Evolutionary conservation across 2,888 invertebrate species (phyloP).

Genomic region (Falcaria lacertinaria): DNA sequence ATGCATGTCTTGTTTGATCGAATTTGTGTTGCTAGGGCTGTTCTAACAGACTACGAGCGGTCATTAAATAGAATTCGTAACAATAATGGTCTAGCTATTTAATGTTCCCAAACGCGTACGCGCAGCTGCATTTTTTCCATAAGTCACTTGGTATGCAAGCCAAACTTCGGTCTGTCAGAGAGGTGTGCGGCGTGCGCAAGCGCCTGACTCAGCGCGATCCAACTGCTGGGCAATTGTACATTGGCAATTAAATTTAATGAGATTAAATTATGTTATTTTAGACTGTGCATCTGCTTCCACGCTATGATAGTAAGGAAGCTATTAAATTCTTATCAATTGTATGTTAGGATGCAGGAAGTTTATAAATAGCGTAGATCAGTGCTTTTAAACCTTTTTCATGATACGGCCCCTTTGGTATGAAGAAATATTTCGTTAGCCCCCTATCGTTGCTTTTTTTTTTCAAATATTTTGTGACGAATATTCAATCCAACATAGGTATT

Average conservation of each 20-base stretch:
- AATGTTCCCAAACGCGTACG: constrained; percentile 32
- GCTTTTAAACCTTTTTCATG: no score
- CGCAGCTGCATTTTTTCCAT: constrained; percentile 38
- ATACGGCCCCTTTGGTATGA: no score
- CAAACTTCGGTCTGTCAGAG: constrained; percentile 20
- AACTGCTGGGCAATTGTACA: constrained; percentile 63
- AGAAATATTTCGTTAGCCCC: no score
- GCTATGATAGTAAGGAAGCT: constrained; percentile 31
- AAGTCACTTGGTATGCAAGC: constrained; percentile 44
- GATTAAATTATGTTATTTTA: constrained; percentile 70
- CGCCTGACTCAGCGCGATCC: constrained; percentile 58
- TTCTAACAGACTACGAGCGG: neutral
- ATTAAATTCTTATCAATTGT: constrained; percentile 41
- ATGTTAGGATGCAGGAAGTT: constrained; percentile 39
- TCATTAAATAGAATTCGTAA: neutral
- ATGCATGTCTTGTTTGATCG: neutral
- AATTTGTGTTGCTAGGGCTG: neutral
- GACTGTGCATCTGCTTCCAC: constrained; percentile 46
- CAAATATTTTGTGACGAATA: no score
- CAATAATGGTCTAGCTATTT: constrained; percentile 19
- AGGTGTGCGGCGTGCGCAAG: constrained; percentile 10
- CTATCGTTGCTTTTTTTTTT: no score
- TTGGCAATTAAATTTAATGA: constrained; percentile 70
- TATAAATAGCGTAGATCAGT: constrained; percentile 9
- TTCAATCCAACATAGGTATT: no score